These are phyloP conservation scores for Platysteira castanea DNA, from an alignment of 2,113 vertebrate species.

Conservation along the genomic window DNA sequence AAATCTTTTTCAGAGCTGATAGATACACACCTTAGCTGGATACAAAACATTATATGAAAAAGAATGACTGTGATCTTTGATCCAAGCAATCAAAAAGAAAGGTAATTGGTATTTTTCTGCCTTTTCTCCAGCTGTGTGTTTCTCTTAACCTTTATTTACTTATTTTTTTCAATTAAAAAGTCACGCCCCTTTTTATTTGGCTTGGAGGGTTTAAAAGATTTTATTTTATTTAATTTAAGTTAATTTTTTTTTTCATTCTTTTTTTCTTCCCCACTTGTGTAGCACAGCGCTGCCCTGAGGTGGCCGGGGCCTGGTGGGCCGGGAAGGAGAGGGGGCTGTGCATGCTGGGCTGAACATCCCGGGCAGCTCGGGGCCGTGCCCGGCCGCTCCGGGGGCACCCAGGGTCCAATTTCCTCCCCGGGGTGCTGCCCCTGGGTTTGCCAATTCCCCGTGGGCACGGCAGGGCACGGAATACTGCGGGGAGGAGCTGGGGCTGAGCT, in stretches of 20 bases:
- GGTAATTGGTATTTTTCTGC: constrained; percentile 80
- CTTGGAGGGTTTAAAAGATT: constrained; percentile 6
- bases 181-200: constrained; percentile 47
- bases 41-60: constrained; percentile 88
- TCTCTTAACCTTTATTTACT: constrained; percentile 60
- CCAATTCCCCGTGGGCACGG: background rate
- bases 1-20: constrained; percentile 87
- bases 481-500: background rate
- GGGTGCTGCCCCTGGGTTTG: background rate
- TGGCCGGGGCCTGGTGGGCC: background rate
- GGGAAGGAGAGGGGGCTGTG: constrained; percentile 13
- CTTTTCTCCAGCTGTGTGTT: constrained; percentile 79
- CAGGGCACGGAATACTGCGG: background rate
- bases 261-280: background rate
- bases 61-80: constrained; percentile 84
- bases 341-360: constrained; percentile 34
- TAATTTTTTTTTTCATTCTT: background rate
- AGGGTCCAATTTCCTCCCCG: background rate
- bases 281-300: background rate
- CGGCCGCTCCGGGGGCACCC: no score
- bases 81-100: constrained; percentile 82
- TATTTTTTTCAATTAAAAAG: constrained; percentile 7
- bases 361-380: no score
- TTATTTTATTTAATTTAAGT: background rate
- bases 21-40: constrained; percentile 88